phyloP scores from a whole-genome alignment of 1,140 invertebrate genomes.

The Brachionus asplanchnoidis region DNA sequence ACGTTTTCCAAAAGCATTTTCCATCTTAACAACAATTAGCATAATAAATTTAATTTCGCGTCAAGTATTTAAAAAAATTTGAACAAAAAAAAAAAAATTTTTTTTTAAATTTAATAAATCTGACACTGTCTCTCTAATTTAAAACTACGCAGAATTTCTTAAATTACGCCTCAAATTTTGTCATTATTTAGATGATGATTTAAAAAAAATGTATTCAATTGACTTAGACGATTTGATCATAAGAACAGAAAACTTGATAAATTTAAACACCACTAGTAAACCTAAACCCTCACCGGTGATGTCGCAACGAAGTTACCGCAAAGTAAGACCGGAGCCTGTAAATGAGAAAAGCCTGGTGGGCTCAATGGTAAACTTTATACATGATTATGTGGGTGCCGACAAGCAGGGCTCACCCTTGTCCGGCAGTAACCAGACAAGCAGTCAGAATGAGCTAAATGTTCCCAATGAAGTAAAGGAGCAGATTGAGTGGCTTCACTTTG shows the following conservation, averaged over 20 bases:
- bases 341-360: conserved; percentile 20
- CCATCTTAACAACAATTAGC: neutral
- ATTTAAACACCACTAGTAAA: neutral
- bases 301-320: neutral
- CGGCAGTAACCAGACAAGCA: neutral
- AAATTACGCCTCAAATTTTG: neutral
- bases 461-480: conserved; percentile 33
- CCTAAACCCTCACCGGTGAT: neutral
- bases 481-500: conserved; percentile 39
- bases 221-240: conserved; percentile 29
- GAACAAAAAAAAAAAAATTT: neutral
- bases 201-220: conserved; percentile 3
- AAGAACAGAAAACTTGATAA: neutral
- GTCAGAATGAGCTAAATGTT: neutral
- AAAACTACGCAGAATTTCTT: neutral
- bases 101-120: neutral
- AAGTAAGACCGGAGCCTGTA: conserved; percentile 24
- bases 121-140: neutral
- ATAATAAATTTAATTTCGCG: neutral
- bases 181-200: conserved; percentile 19
- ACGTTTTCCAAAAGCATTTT: neutral
- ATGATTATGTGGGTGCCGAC: conserved; percentile 6
- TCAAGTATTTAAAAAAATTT: conserved; percentile 1
- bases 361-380: conserved; percentile 22
- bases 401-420: neutral